These are phyloP conservation scores for Pyrrhosoma nymphula DNA, from an alignment of 2,888 invertebrate species.

Conservation along the genomic window DNA sequence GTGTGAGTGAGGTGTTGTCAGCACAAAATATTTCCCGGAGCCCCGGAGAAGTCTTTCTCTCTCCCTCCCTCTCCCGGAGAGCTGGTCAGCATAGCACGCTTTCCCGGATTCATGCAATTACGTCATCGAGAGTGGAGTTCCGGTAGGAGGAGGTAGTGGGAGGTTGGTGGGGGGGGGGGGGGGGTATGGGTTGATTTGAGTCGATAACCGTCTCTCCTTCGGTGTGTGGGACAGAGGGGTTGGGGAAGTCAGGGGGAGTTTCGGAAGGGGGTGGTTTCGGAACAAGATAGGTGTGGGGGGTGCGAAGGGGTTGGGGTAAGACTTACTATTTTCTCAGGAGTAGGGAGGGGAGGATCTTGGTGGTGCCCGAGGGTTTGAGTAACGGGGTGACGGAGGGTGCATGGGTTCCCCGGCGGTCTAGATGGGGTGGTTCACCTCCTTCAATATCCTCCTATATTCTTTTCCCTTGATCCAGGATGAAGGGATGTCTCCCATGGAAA, in stretches of 20 bases:
- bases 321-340: too few species aligned
- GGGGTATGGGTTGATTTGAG: not conserved
- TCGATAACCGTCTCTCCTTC: not conserved
- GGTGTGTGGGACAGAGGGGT: not conserved
- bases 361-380: not conserved
- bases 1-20: slow-evolving; percentile 43
- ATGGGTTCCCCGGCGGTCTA: not conserved
- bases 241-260: not conserved
- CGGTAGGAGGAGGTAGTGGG: not conserved
- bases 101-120: slow-evolving; percentile 58
- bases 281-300: too few species aligned
- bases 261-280: not conserved
- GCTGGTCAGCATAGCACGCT: slow-evolving; percentile 40
- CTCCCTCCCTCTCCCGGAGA: not conserved
- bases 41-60: too few species aligned
- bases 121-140: slow-evolving; percentile 31
- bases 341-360: not conserved
- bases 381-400: not conserved
- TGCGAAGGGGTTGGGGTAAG: too few species aligned
- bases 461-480: not conserved
- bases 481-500: not conserved
- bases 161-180: not conserved
- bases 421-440: not conserved
- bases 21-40: slow-evolving; percentile 54
- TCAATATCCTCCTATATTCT: not conserved